Conservation (phyloP, 2,797 vertebrate genomes). For the Hylomyscus alleni region DNA sequence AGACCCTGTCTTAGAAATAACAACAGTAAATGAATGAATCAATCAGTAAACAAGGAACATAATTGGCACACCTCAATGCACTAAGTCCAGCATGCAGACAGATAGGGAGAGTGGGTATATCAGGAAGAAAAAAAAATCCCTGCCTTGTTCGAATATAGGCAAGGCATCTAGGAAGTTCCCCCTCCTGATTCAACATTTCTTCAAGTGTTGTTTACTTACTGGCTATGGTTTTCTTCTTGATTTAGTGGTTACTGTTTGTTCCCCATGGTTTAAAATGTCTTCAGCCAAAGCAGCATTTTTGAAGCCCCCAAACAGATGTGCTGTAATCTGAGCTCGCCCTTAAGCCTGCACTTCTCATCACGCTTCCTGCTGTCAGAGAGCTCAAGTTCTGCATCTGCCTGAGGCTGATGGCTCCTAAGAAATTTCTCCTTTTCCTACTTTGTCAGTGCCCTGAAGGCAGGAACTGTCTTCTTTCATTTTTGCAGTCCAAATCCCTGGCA, state of each 20-base stretch:
- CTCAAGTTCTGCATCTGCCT: not conserved
- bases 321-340: constrained; percentile 44
- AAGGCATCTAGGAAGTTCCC: not conserved
- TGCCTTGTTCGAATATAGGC: constrained; percentile 40
- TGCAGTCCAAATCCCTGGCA: not conserved
- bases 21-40: not conserved
- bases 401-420: not conserved
- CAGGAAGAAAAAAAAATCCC: not conserved
- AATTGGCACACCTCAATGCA: not conserved
- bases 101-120: constrained; percentile 26
- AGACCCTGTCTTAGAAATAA: not conserved
- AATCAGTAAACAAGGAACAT: constrained; percentile 13
- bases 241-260: constrained; percentile 57
- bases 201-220: constrained; percentile 61
- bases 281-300: constrained; percentile 68
- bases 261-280: constrained; percentile 67
- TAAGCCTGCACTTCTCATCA: not conserved
- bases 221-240: constrained; percentile 66
- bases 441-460: constrained; percentile 42
- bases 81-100: not conserved
- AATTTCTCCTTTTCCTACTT: not conserved
- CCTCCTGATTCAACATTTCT: constrained; percentile 23
- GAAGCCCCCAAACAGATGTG: constrained; percentile 68
- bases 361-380: not conserved
- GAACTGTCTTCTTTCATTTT: constrained; percentile 49